Conservation (phyloP, 2,888 invertebrate genomes). For the Synergus itoensis region DNA sequence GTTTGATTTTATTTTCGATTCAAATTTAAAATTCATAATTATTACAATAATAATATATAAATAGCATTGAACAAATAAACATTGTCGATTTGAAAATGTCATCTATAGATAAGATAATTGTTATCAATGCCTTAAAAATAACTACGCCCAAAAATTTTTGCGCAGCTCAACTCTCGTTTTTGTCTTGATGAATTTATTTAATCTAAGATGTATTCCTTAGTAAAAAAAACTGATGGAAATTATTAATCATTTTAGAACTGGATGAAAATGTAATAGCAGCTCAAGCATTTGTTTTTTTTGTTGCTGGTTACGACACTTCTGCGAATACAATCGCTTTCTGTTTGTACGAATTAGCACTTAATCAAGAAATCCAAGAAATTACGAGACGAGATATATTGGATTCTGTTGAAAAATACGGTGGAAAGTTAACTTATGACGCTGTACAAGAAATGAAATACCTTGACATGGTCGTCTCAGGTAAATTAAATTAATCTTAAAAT, state of each 20-base stretch:
- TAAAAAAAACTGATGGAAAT: slow-evolving; percentile 12
- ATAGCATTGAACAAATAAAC: too few species aligned
- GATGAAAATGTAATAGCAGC: slow-evolving; percentile 73
- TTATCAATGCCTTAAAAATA: too few species aligned
- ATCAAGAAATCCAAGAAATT: slow-evolving; percentile 70
- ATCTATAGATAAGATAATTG: too few species aligned
- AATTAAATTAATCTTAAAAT: slow-evolving; percentile 42
- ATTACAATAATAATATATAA: too few species aligned
- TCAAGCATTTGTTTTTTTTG: slow-evolving; percentile 75
- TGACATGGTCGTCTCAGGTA: slow-evolving; percentile 73
- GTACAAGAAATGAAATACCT: slow-evolving; percentile 75
- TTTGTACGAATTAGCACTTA: slow-evolving; percentile 72
- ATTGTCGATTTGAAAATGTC: too few species aligned
- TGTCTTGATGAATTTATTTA: too few species aligned
- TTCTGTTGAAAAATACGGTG: slow-evolving; percentile 62
- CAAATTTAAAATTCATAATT: too few species aligned
- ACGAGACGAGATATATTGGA: slow-evolving; percentile 68
- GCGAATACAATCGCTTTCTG: slow-evolving; percentile 75
- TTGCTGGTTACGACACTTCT: slow-evolving; percentile 75
- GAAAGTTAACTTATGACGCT: slow-evolving; percentile 72
- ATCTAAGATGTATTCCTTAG: neutral
- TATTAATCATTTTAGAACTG: slow-evolving; percentile 59
- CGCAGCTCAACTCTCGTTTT: too few species aligned
- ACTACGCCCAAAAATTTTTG: too few species aligned
- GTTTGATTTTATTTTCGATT: too few species aligned